phyloP scores from a whole-genome alignment of 2,113 vertebrate genomes.

The Pituophis catenifer region DNA sequence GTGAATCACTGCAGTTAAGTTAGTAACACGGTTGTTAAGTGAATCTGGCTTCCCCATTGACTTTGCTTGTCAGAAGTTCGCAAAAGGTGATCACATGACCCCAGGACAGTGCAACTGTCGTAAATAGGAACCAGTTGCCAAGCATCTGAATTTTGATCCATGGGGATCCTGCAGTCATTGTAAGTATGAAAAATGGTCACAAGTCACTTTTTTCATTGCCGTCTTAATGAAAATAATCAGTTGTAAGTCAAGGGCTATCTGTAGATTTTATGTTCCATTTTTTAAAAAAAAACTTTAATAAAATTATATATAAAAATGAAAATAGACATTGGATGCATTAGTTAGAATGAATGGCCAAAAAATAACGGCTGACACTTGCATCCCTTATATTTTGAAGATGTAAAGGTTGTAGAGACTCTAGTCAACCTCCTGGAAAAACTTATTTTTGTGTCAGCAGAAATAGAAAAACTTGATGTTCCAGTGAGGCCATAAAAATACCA shows the following conservation, averaged over 20 bases:
- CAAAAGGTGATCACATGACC: background rate
- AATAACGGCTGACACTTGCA: background rate
- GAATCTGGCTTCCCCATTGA: background rate
- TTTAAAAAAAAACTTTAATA: background rate
- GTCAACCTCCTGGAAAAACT: background rate
- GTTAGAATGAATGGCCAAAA: background rate
- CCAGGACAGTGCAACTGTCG: background rate
- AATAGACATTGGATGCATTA: background rate
- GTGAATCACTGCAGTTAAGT: background rate
- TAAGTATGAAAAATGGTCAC: background rate
- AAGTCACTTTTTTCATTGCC: background rate
- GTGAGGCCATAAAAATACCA: background rate
- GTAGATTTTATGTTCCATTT: background rate
- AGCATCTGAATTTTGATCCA: background rate
- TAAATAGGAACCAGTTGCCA: background rate
- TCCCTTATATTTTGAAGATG: background rate
- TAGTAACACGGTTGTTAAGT: background rate
- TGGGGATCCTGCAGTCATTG: background rate
- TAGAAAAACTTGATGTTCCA: background rate
- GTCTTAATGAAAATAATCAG: background rate
- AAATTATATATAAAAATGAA: background rate
- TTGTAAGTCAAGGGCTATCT: background rate
- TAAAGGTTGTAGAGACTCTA: background rate
- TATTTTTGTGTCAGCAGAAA: background rate
- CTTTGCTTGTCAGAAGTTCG: background rate